Percentiles rank a stretch among this genome's conserved stretches.
phyloP scores from a whole-genome alignment of 2,113 vertebrate genomes.

The Apaloderma vittatum region DNA sequence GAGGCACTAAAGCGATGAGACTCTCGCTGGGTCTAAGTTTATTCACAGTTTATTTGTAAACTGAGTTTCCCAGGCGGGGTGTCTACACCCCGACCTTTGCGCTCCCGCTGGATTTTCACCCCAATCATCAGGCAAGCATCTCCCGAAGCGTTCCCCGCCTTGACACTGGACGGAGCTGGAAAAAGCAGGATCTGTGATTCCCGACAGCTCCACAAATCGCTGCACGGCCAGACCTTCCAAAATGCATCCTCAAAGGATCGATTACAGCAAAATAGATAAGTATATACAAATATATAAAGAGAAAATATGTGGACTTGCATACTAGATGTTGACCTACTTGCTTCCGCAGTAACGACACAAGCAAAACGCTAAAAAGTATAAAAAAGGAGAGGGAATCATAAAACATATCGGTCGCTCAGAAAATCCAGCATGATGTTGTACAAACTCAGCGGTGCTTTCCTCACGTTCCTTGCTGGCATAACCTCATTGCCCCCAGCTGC shows the following conservation, averaged over 20 bases:
- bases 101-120: not conserved
- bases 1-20: accelerated
- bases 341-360: not conserved
- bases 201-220: accelerated
- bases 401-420: not conserved
- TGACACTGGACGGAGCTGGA: not conserved
- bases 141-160: not conserved
- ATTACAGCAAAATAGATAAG: accelerated
- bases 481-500: not conserved
- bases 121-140: accelerated
- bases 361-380: not conserved
- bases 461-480: accelerated
- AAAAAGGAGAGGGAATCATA: not conserved
- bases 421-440: too few species aligned
- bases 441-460: not conserved
- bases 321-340: not conserved
- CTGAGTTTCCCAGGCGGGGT: not conserved
- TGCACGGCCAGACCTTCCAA: not conserved
- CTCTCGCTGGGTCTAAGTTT: not conserved
- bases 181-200: not conserved
- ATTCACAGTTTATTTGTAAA: not conserved
- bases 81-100: not conserved
- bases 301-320: accelerated
- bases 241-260: not conserved
- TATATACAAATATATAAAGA: accelerated